Percentiles rank a stretch among this genome's conserved stretches.
phyloP scores from a whole-genome alignment of 2,797 vertebrate species.

The Girardinus metallicus region DNA sequence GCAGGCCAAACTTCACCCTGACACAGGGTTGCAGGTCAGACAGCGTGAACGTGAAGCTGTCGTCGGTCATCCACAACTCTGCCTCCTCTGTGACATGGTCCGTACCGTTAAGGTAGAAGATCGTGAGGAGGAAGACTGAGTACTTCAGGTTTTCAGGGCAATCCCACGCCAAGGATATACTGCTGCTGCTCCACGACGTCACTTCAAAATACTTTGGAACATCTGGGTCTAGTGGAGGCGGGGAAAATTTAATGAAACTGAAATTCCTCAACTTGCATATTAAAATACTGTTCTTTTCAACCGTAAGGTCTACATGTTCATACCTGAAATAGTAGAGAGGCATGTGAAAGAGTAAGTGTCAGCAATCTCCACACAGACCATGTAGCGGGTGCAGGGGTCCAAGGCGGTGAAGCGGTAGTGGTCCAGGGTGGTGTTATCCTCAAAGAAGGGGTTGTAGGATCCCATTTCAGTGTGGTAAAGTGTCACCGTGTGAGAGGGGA shows the following conservation, averaged over 20 bases:
- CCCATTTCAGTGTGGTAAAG: slow-evolving; percentile 52
- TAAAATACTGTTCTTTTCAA: neutral
- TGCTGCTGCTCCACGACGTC: slow-evolving; percentile 62
- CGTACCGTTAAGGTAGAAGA: slow-evolving; percentile 59
- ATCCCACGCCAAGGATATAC: slow-evolving; percentile 71
- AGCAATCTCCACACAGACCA: slow-evolving; percentile 63
- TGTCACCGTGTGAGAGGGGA: slow-evolving; percentile 20
- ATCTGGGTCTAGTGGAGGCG: slow-evolving; percentile 63
- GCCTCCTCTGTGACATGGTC: slow-evolving; percentile 46
- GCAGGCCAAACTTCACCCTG: slow-evolving; percentile 70
- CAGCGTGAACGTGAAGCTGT: slow-evolving; percentile 40
- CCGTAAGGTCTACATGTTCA: neutral
- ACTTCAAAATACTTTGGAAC: slow-evolving; percentile 63
- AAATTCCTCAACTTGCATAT: neutral
- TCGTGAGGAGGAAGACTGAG: slow-evolving; percentile 67
- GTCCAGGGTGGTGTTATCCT: slow-evolving; percentile 19
- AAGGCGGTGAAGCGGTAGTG: slow-evolving; percentile 65
- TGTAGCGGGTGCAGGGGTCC: slow-evolving; percentile 65
- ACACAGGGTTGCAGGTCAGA: slow-evolving; percentile 69
- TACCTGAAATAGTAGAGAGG: slow-evolving; percentile 69
- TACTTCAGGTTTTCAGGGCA: slow-evolving; percentile 55
- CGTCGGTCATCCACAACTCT: slow-evolving; percentile 23
- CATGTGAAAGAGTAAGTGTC: slow-evolving; percentile 57
- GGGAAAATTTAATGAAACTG: neutral
- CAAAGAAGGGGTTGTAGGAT: slow-evolving; percentile 23